A percentile compares a stretch with the other conserved stretches of the same genome.
phyloP scores from a whole-genome alignment of 1,140 invertebrate species.

The Archivesica marissinica region DNA sequence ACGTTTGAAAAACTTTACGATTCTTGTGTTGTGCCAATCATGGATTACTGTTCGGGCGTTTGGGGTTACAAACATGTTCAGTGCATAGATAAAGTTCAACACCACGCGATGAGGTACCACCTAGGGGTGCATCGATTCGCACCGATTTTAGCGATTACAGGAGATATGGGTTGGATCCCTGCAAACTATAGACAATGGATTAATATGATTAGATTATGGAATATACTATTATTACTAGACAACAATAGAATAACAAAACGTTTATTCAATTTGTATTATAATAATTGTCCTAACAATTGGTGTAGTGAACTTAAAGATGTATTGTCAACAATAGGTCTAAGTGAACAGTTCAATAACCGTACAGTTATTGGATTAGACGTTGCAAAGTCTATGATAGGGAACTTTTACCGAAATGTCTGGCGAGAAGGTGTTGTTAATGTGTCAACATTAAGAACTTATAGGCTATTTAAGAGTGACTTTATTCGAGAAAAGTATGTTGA shows the following conservation, averaged over 20 bases:
- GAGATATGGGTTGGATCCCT: slow-evolving; percentile 1
- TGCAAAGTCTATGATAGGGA: background rate
- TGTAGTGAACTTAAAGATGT: slow-evolving; percentile 9
- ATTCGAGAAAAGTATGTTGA: background rate
- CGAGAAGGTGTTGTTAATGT: background rate
- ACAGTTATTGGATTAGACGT: no score
- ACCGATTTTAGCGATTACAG: background rate
- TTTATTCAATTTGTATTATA: background rate
- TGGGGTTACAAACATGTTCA: background rate
- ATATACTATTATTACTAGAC: background rate
- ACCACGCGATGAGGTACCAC: background rate
- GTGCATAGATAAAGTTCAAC: background rate
- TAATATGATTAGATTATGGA: slow-evolving; percentile 4
- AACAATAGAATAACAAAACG: slow-evolving; percentile 3
- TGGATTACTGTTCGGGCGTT: slow-evolving; percentile 23
- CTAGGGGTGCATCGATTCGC: no score
- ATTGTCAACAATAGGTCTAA: no score
- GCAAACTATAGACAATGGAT: slow-evolving; percentile 3
- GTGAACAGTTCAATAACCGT: no score
- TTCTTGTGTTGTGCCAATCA: slow-evolving; percentile 19
- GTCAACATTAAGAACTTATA: background rate
- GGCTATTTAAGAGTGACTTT: background rate
- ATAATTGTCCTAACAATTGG: slow-evolving; percentile 1
- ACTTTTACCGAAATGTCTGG: background rate
- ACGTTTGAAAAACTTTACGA: slow-evolving; percentile 34